Evolutionary conservation across 2,113 vertebrate genomes (phyloP).

Genomic region (Myiopsitta monachus): DNA sequence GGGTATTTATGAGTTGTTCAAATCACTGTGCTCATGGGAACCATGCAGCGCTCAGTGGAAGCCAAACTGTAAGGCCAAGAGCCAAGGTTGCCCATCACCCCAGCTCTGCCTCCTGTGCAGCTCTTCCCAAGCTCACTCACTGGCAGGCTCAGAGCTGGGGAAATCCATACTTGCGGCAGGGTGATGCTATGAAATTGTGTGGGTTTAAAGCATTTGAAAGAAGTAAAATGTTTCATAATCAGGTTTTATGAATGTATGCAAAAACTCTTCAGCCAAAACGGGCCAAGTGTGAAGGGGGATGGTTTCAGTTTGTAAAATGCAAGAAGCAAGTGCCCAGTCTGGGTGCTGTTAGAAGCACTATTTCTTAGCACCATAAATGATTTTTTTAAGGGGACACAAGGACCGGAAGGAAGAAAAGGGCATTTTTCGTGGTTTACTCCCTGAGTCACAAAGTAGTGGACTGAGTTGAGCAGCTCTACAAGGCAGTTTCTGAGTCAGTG

Average conservation of each 20-base stretch:
- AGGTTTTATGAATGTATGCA: not conserved
- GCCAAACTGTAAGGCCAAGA: fast-evolving
- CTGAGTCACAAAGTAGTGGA: not conserved
- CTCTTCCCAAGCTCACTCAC: not conserved
- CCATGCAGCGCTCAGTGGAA: not conserved
- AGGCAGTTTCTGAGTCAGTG: not conserved
- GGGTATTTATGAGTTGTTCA: not conserved
- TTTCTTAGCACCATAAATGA: not conserved
- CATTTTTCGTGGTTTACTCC: not conserved
- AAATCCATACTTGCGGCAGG: not conserved
- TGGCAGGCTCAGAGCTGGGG: not conserved
- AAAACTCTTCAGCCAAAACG: not conserved
- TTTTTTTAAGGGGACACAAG: not conserved
- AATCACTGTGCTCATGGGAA: not conserved
- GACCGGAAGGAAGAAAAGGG: not conserved
- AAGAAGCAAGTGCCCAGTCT: not conserved
- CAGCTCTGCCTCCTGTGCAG: not conserved
- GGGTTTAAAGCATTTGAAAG: not conserved
- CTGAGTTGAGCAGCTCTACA: not conserved
- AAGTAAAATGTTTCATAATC: not conserved
- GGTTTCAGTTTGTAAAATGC: not conserved
- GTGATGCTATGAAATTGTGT: not conserved
- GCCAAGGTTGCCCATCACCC: not conserved
- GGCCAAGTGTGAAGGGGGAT: not conserved
- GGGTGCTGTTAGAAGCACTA: not conserved